Evolutionary conservation across 2,113 vertebrate species (phyloP).

Genomic region (Opisthocomus hoazin): DNA sequence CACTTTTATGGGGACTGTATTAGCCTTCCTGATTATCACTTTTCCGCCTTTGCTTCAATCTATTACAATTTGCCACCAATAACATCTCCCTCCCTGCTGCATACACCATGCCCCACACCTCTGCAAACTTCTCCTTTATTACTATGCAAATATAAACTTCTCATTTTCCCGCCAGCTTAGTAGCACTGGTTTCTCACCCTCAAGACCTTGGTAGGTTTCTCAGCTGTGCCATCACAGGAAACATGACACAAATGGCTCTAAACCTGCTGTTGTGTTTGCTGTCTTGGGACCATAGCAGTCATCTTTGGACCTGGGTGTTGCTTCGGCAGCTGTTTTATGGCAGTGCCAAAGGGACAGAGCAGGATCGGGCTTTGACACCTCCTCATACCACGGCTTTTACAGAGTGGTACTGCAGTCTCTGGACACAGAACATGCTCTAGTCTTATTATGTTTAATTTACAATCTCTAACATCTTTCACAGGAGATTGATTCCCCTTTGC

Average conservation of each 20-base stretch:
- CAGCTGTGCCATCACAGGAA: not conserved
- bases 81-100: not conserved
- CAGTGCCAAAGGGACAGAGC: not conserved
- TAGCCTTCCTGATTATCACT: not conserved
- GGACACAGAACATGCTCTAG: not conserved
- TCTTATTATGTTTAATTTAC: not conserved
- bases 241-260: not conserved
- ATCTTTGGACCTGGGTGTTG: not conserved
- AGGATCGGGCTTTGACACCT: rapidly evolving
- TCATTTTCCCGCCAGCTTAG: not conserved
- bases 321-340: not conserved
- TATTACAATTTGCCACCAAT: not conserved
- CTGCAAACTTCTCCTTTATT: not conserved
- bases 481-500: not conserved
- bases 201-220: not conserved
- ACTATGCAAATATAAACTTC: not conserved
- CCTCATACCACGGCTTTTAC: rapidly evolving
- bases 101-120: too few relatives aligned
- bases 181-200: not conserved
- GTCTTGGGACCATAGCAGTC: not conserved
- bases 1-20: not conserved
- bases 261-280: rapidly evolving
- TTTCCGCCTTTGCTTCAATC: not conserved
- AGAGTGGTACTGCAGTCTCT: not conserved
- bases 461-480: not conserved